Percentiles rank a stretch among this genome's conserved stretches.
phyloP scores from a whole-genome alignment of 2,113 vertebrate species.

The Delphinapterus leucas region DNA sequence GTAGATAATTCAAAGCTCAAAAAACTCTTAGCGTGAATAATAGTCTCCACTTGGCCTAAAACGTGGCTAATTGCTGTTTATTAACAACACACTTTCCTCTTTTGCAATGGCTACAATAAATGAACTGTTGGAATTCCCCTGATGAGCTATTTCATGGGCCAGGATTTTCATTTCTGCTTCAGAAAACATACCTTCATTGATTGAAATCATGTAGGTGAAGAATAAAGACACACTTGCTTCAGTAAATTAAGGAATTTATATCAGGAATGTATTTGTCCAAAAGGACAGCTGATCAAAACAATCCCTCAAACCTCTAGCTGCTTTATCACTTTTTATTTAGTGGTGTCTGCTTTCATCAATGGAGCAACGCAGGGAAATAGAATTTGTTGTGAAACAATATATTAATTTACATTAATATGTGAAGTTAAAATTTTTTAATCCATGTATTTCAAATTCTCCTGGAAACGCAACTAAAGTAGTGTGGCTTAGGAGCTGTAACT shows the following conservation, averaged over 20 bases:
- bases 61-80: constrained; percentile 39
- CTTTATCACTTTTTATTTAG: background rate
- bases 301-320: background rate
- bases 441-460: background rate
- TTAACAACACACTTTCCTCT: background rate
- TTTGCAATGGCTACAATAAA: constrained; percentile 26
- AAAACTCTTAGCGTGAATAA: background rate
- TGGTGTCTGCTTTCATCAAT: background rate
- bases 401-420: background rate
- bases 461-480: background rate
- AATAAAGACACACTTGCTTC: background rate
- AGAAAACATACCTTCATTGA: constrained; percentile 1
- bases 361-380: background rate
- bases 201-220: constrained; percentile 18
- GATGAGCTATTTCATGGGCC: background rate
- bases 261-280: background rate
- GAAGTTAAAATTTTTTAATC: background rate
- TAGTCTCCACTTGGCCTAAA: constrained; percentile 8
- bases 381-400: background rate
- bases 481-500: background rate
- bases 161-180: constrained; percentile 12
- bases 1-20: constrained; percentile 47
- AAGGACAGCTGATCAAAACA: background rate
- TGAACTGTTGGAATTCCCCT: background rate
- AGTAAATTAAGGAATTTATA: background rate